Evolutionary conservation across 2,888 invertebrate genomes (phyloP), one percentile per base, ranked within the genome.

Genomic region (Ferdinandea cuprea): DNA sequence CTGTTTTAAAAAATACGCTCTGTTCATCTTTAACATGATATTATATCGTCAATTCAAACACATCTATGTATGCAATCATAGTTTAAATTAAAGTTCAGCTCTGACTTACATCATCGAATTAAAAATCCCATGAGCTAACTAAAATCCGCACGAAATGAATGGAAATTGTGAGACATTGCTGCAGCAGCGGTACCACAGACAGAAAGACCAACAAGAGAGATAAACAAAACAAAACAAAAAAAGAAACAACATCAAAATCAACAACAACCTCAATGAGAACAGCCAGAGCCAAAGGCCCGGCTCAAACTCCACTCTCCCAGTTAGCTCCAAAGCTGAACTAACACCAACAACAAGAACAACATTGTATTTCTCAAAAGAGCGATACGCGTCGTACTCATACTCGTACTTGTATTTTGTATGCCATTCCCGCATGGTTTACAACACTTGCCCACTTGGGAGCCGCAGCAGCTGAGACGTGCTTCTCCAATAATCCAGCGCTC

Each of bases 401-500:
- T 11, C 32, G 21, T 25, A 40, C 40, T 15, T 40, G 40, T 40
- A 25, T 25, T 25, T 40, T 40, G 21, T 9, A 66, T 19, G 5
- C 9, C 17, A 40, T 37, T 19, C 42, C 42, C 58, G 37, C 44
- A 25, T 58, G 40, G 30, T 19, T 44, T 11, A 42, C 21, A 40
- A 42, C 21, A 40, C 52, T 44, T 32, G 37, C 19, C 25, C 52
- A 40, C 37, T 66, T 46, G 44, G 6, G 25, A 17, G 19, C 58
- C 13, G n/a, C 21, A n/a, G 15, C 48, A 42, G 50, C 50, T 9
- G 19, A 65, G 76, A 46, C 40, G 40, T 76, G 68, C 19, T 65
- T 46, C 76, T 44, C 65, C 58, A 71, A 52, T 58, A 66, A 81
- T 37, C 76, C 77, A 66, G 15, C 71, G 58, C 71, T 81, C 81